Evolutionary conservation across 2,113 vertebrate genomes (phyloP).

Genomic region (Neodon shergylaensis): DNA sequence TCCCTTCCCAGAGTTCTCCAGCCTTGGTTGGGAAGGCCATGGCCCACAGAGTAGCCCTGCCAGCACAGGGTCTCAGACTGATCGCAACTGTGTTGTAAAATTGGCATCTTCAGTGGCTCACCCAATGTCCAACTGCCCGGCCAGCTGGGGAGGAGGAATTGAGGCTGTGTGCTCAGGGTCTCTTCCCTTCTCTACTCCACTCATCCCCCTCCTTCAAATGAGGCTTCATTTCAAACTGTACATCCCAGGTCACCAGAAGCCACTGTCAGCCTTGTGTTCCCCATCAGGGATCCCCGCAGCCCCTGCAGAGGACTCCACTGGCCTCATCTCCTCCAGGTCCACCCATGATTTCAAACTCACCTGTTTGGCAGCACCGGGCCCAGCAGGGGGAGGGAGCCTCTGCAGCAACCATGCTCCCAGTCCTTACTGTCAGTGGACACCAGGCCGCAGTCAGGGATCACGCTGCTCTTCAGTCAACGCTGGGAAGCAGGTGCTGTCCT

Average conservation of each 20-base stretch:
- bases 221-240: background rate
- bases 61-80: background rate
- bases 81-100: background rate
- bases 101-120: fast-evolving
- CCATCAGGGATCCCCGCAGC: background rate
- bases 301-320: background rate
- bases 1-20: background rate
- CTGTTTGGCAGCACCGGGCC: background rate
- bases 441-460: background rate
- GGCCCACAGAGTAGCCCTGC: too few relatives aligned
- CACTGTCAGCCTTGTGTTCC: background rate
- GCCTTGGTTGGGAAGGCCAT: background rate
- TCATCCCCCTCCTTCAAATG: background rate
- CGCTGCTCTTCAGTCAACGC: background rate
- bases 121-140: background rate
- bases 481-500: background rate
- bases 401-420: background rate
- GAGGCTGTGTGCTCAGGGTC: background rate
- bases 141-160: background rate
- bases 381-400: background rate
- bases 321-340: background rate
- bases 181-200: background rate
- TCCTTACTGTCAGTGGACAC: fast-evolving
- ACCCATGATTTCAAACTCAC: background rate
- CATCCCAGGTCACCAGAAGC: background rate